Percentiles rank a stretch among this genome's conserved stretches.
Conservation (phyloP, 2,797 vertebrate genomes). For the Pseudochirops corinnae region DNA sequence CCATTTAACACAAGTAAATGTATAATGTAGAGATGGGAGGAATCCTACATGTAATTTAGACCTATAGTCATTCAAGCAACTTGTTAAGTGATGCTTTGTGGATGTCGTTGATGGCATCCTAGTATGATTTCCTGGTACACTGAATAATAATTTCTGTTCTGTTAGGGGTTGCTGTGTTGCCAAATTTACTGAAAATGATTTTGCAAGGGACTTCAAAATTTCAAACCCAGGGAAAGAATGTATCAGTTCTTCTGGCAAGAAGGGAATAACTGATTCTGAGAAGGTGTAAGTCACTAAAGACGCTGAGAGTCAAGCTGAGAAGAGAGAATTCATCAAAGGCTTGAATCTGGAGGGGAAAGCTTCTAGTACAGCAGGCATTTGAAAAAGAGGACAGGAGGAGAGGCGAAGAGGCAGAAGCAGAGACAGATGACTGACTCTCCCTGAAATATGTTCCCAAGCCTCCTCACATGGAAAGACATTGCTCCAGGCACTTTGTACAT, state of each 20-base stretch:
- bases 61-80: neutral
- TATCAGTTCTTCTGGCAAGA: neutral
- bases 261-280: neutral
- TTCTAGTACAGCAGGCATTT: neutral
- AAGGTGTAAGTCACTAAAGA: neutral
- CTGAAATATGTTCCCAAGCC: neutral
- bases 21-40: too few species aligned
- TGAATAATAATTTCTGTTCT: neutral
- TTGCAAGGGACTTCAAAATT: neutral
- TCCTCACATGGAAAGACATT: neutral
- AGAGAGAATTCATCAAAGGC: neutral
- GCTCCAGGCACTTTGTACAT: neutral
- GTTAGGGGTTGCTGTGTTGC: neutral
- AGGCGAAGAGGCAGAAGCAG: neutral
- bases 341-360: neutral
- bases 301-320: neutral
- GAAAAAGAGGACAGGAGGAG: neutral
- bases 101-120: too few species aligned
- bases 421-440: neutral
- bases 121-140: neutral
- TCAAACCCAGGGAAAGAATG: neutral
- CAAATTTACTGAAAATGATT: neutral
- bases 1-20: too few species aligned
- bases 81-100: neutral
- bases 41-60: neutral